Base-by-base conservation (phyloP, 2,888 invertebrate species). In the Zygogramma bicolorata region DNA sequence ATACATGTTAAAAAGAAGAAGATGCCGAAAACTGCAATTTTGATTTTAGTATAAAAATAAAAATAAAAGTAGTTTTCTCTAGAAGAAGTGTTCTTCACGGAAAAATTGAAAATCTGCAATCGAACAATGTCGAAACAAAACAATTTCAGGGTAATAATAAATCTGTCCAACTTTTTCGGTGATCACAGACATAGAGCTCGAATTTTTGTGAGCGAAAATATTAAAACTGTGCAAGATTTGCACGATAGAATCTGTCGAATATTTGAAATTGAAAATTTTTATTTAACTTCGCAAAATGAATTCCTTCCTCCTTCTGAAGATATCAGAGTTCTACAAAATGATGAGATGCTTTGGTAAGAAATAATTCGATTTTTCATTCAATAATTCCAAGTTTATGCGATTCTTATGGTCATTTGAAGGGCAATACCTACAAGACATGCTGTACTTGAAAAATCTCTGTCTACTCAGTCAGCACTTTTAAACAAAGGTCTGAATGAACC, bases 291-390 rank as follows among this genome's bases (percentile, higher is more conserved):
- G 25, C 58, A 65, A 15, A 70, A 74, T 42, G 68, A 75, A n/a
- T 77, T 40, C 66, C 69, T 77, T 27, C 77, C 77, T 13, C 69
- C 73, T 10, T 58, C 74, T n/a, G 77, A 77, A 68, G 74, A 75
- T 71, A 66, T 72, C 8, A 65, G 70, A 59, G 49, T 77, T 22
- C 22, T 77, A n/a, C 68, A 71, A 6, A 53, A 59, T 1, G 46
- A 74, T 59, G 77, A 77, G 5, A 34, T 74, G 15, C 27, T 77
- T 18, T 75, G 75, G 77, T 77, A 67, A 75, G 70, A 18, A n/a
- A 49, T n/a, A n/a, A n/a, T n/a, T n/a, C n/a, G n/a, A 25, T 53
- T 53, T 53, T 65, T 25, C 13, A 15, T 34, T 25, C n/a, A 40
- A 29, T 10, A 66, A 25, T 57, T 57, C 0, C 13, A 60, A 34